These are phyloP conservation scores for Tachycineta bicolor DNA, from an alignment of 2,113 vertebrate genomes.

Conservation along the genomic window DNA sequence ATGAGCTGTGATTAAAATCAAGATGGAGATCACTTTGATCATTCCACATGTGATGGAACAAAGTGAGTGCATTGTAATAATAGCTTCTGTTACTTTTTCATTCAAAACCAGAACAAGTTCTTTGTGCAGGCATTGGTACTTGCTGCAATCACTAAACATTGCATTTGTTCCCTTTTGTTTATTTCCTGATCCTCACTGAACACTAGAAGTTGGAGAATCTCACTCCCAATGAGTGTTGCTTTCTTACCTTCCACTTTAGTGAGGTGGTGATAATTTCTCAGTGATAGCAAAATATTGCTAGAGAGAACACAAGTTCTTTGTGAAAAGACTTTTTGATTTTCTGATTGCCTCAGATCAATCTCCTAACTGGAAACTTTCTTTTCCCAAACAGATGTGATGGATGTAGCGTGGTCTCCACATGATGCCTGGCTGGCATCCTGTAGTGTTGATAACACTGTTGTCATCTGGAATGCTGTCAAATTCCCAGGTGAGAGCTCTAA, in stretches of 20 bases:
- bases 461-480: conserved; percentile 98
- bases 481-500: conserved; percentile 86
- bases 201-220: background rate
- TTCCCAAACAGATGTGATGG: conserved; percentile 91
- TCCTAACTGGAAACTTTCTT: background rate
- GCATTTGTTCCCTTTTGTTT: background rate
- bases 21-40: background rate
- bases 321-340: background rate
- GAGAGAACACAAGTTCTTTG: background rate
- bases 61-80: background rate
- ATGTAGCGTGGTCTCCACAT: conserved; percentile 97
- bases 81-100: background rate
- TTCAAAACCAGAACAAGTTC: background rate
- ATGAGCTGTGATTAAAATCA: background rate
- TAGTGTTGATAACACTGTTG: conserved; percentile 98
- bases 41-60: background rate
- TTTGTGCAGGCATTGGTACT: background rate
- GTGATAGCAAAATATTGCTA: background rate
- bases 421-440: conserved; percentile 97
- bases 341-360: background rate
- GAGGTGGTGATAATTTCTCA: background rate
- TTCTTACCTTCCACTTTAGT: background rate
- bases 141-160: background rate
- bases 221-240: background rate
- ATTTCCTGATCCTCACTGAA: background rate